A percentile compares a stretch with the other conserved stretches of the same genome.
Conservation (phyloP, 23 tunicate genomes). For the Halocynthia aurantium region DNA sequence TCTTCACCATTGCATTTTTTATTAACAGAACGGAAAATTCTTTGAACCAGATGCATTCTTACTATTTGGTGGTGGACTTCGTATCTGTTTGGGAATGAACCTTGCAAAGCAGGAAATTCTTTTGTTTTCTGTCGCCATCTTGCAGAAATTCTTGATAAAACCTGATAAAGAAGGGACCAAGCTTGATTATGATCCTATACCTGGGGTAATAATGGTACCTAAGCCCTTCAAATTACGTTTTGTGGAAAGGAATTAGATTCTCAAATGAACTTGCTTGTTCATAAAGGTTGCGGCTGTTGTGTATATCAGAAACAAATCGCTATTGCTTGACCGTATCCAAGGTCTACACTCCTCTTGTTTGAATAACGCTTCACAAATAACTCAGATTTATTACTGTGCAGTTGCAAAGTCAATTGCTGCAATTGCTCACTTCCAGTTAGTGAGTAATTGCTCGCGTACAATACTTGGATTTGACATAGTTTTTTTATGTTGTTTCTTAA, state of each 20-base stretch:
- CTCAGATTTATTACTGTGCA: too few species aligned
- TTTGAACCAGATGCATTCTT: conserved; percentile 6
- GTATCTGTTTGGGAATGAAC: neutral
- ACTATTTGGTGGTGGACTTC: conserved; percentile 4
- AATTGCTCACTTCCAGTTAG: too few species aligned
- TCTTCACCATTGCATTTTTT: neutral
- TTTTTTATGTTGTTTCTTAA: too few species aligned
- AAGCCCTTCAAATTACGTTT: neutral
- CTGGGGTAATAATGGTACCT: neutral
- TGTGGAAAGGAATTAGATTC: neutral
- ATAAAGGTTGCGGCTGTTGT: too few species aligned
- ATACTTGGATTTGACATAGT: too few species aligned
- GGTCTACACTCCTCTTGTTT: too few species aligned
- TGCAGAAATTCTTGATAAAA: conserved; percentile 1
- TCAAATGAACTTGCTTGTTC: too few species aligned
- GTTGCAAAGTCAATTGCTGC: too few species aligned
- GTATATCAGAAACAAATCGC: too few species aligned
- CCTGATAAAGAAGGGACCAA: neutral
- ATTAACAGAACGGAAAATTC: neutral
- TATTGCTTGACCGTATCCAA: too few species aligned
- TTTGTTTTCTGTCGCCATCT: neutral
- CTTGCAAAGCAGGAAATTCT: conserved; percentile 6
- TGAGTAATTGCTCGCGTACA: too few species aligned
- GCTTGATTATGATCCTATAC: neutral
- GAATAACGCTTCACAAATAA: too few species aligned